These are phyloP conservation scores for Protophormia terraenovae DNA, from an alignment of 2,888 invertebrate species.

Conservation along the genomic window DNA sequence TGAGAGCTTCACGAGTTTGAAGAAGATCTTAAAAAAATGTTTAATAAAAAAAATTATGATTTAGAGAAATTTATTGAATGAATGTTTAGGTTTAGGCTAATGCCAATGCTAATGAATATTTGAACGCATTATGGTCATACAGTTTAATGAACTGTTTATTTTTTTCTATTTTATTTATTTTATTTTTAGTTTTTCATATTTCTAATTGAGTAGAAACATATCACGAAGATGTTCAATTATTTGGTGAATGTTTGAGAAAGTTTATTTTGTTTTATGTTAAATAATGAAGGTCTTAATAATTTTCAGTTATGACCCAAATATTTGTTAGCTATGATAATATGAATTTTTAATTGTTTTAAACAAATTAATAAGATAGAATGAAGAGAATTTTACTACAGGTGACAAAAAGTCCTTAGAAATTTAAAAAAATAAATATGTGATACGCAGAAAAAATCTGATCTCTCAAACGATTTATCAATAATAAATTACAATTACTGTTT, in stretches of 20 bases:
- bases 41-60: slow-evolving; percentile 50
- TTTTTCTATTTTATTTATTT: neutral
- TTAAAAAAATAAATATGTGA: too few relatives aligned
- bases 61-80: slow-evolving; percentile 64
- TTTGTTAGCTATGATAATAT: neutral
- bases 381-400: too few relatives aligned
- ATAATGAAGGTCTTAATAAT: neutral
- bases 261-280: slow-evolving; percentile 2
- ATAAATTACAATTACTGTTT: too few relatives aligned
- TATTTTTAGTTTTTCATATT: slow-evolving; percentile 1
- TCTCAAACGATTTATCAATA: too few relatives aligned
- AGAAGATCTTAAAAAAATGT: slow-evolving; percentile 54
- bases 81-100: slow-evolving; percentile 24
- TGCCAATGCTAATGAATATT: slow-evolving; percentile 38
- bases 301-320: slow-evolving; percentile 21
- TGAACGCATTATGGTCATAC: slow-evolving; percentile 35
- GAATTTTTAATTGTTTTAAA: too few relatives aligned
- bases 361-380: too few relatives aligned
- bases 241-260: slow-evolving; percentile 56
- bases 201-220: neutral
- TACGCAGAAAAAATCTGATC: too few relatives aligned
- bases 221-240: slow-evolving; percentile 53
- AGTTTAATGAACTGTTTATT: slow-evolving; percentile 41
- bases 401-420: too few relatives aligned
- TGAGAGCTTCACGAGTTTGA: slow-evolving; percentile 54